Base-by-base conservation (phyloP, 1,140 invertebrate species). In the Oedothorax gibbosus region DNA sequence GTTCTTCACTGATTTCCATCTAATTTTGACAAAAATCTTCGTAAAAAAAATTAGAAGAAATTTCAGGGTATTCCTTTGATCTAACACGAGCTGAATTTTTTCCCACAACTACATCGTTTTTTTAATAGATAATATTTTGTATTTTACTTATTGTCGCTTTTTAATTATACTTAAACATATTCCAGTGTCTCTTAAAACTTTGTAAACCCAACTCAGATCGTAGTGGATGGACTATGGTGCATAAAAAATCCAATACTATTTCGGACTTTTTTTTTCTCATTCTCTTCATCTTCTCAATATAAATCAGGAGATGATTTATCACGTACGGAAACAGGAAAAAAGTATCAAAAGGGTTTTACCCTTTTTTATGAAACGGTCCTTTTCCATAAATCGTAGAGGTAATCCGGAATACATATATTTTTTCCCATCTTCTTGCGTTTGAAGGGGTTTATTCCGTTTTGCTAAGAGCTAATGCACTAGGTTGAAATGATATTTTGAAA, bases 271-370 rank as follows among this genome's bases (percentile, higher is more conserved):
- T 64, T 77, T 62, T 62, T n/a, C 35, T 53, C 53, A 15, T 0
- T 51, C 18, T 50, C 14, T 18, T 20, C n/a, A 18, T 75, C 56
- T 66, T 21, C 77, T 79, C 77, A 79, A 79, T 81, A 81, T 81
- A 81, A 81, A 81, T 81, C 78, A 81, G 66, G 60, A 68, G 51
- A 81, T 81, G 78, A 81, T 81, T 81, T 81, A 81, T 81, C 66
- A 81, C 78, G 65, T 81, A 81, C 65, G 66, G 78, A 81, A 71
- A 69, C 78, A 71, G 66, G 56, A 71, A 81, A 81, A 65, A 81
- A 81, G 64, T 71, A 71, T 81, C 56, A 68, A 35, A 66, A 81
- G 78, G 60, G 35, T 81, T 79, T 81, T 71, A 57, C 49, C 77
- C 66, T 18, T 68, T 20, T 68, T 56, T 79, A 60, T 51, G 78